These are phyloP conservation scores for Melanotaenia boesemani DNA, from an alignment of 2,797 vertebrate species.

Conservation along the genomic window DNA sequence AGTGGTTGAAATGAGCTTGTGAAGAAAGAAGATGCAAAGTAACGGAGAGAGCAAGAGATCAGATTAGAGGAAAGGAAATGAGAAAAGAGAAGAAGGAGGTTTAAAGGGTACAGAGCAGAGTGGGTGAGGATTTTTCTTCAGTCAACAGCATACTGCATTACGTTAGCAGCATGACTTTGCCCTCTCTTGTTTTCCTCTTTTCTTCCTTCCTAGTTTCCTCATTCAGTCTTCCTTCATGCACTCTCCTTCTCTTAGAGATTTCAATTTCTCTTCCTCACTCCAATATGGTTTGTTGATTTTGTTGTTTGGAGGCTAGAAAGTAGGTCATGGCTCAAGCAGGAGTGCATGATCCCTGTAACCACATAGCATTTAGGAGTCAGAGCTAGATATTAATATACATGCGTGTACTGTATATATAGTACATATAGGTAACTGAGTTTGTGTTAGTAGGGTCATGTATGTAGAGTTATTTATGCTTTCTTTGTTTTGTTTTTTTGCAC, in stretches of 20 bases:
- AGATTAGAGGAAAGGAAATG: conserved; percentile 48
- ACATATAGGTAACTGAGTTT: conserved; percentile 15
- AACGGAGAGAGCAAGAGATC: conserved; percentile 40
- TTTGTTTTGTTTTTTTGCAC: conserved; percentile 34
- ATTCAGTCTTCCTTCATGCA: conserved; percentile 23
- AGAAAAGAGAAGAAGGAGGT: conserved; percentile 41
- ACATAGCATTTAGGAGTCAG: conserved; percentile 28
- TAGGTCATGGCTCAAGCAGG: conserved; percentile 74
- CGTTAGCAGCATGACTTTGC: conserved; percentile 47
- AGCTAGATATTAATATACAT: conserved; percentile 17
- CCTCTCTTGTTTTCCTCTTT: conserved; percentile 28
- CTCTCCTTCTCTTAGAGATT: conserved; percentile 38
- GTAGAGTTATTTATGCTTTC: not conserved
- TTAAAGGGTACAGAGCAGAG: conserved; percentile 49
- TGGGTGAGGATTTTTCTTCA: conserved; percentile 62
- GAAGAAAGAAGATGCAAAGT: conserved; percentile 49
- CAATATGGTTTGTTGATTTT: conserved; percentile 56
- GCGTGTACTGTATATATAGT: not conserved
- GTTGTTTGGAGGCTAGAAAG: conserved; percentile 59
- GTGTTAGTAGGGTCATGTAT: conserved; percentile 20
- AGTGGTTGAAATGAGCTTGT: conserved; percentile 60
- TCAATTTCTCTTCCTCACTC: conserved; percentile 38
- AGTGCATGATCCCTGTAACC: conserved; percentile 50
- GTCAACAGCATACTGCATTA: conserved; percentile 73
- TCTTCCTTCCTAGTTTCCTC: conserved; percentile 21